Conservation (phyloP, 2,888 invertebrate genomes). For the Trissolcus brochymenae region DNA sequence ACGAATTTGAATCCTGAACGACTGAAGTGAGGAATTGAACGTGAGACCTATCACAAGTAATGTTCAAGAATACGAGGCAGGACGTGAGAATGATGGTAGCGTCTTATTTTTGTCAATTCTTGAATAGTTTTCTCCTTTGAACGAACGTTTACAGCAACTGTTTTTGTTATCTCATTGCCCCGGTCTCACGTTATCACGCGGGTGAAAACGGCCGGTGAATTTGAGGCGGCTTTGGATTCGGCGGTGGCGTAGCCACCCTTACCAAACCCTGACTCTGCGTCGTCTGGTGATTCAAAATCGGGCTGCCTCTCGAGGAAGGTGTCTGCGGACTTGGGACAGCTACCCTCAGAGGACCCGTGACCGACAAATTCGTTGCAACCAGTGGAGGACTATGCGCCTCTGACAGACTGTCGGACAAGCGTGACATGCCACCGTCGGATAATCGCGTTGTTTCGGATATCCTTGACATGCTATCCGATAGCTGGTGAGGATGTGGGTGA, state of each 20-base stretch:
- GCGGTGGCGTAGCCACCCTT: conserved; percentile 72
- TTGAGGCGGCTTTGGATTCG: conserved; percentile 73
- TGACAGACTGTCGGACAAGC: conserved; percentile 73
- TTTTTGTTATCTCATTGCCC: conserved; percentile 20
- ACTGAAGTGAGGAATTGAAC: too few relatives aligned
- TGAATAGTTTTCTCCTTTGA: conserved; percentile 48
- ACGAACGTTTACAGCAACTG: conserved; percentile 46
- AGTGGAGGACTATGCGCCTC: conserved; percentile 75
- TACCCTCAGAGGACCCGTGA: conserved; percentile 73
- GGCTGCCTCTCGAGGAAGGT: conserved; percentile 74
- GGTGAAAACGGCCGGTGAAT: conserved; percentile 75
- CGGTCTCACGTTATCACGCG: conserved; percentile 73
- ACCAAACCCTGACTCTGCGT: conserved; percentile 69
- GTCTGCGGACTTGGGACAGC: conserved; percentile 75
- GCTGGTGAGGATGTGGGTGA: conserved; percentile 67
- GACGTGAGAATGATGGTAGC: too few relatives aligned
- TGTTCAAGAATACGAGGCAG: conserved; percentile 10
- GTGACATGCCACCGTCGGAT: conserved; percentile 74
- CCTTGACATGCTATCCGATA: conserved; percentile 72
- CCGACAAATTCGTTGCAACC: conserved; percentile 74
- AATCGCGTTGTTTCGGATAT: conserved; percentile 73
- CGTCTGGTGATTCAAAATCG: conserved; percentile 67
- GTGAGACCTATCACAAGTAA: too few relatives aligned
- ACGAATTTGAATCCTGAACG: conserved; percentile 29
- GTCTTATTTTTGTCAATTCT: not conserved